phyloP scores from a whole-genome alignment of 2,888 invertebrate genomes.

The Phyllotreta striolata region DNA sequence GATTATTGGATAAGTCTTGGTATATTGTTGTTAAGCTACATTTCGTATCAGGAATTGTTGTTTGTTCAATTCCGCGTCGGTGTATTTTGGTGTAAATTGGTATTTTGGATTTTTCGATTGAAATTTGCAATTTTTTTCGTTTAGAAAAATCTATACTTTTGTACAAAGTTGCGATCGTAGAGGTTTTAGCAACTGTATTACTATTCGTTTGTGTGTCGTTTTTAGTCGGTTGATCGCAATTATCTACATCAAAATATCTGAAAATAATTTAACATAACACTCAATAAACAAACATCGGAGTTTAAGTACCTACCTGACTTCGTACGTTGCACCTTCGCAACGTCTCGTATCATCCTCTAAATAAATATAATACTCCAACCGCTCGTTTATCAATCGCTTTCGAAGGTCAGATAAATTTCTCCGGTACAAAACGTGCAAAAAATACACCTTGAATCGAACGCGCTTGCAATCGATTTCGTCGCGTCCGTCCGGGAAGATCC shows the following conservation, averaged over 20 bases:
- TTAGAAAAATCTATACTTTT: too few species aligned
- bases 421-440: constrained; percentile 9
- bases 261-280: not conserved
- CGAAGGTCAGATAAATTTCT: constrained; percentile 6
- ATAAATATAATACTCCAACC: constrained; percentile 23
- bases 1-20: too few species aligned
- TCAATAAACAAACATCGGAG: too few species aligned
- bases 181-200: not conserved
- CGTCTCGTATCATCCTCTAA: not conserved
- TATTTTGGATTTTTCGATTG: too few species aligned
- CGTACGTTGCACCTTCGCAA: not conserved
- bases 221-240: not conserved
- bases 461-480: too few species aligned
- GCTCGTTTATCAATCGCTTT: not conserved
- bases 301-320: constrained; percentile 3
- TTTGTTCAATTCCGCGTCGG: too few species aligned
- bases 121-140: too few species aligned
- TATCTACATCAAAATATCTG: constrained; percentile 3
- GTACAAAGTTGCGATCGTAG: not conserved
- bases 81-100: too few species aligned
- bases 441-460: not conserved
- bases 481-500: constrained; percentile 13
- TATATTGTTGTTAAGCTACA: too few species aligned
- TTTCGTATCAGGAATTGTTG: too few species aligned
- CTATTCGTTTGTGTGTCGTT: not conserved